Evolutionary conservation across 2,113 vertebrate genomes (phyloP).

Genomic region (Balaeniceps rex): DNA sequence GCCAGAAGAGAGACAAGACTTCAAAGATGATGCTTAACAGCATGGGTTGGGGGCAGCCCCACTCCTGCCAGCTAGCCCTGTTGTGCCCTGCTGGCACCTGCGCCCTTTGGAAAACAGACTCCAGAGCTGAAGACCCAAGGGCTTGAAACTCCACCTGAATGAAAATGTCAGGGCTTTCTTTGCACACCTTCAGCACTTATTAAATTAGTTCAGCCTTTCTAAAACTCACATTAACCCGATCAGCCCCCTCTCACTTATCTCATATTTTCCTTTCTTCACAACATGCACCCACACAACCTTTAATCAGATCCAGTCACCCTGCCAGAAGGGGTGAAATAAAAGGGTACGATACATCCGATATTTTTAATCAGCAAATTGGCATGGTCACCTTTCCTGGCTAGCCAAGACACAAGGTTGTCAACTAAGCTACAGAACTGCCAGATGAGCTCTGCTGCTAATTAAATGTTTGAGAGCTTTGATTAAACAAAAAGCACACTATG

Average conservation of each 20-base stretch:
- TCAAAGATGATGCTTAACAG: neutral
- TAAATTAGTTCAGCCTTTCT: neutral
- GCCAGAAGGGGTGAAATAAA: neutral
- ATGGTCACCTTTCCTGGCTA: neutral
- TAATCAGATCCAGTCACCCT: neutral
- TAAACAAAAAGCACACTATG: neutral
- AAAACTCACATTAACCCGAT: neutral
- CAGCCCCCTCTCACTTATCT: neutral
- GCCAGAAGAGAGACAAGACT: neutral
- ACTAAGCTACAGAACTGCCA: neutral
- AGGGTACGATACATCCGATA: neutral
- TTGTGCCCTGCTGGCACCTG: rapidly evolving
- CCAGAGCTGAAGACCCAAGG: neutral
- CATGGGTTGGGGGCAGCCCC: rapidly evolving
- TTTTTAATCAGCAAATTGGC: neutral
- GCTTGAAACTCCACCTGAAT: neutral
- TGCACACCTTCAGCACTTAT: neutral
- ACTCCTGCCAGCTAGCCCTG: neutral
- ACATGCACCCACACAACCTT: neutral
- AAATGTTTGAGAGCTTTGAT: neutral
- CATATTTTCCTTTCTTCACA: neutral
- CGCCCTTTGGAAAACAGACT: neutral
- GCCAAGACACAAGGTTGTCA: neutral
- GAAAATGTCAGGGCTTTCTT: neutral
- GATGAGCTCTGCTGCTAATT: neutral